Conservation (phyloP, 2,888 invertebrate species). For the Parochlus steinenii region DNA sequence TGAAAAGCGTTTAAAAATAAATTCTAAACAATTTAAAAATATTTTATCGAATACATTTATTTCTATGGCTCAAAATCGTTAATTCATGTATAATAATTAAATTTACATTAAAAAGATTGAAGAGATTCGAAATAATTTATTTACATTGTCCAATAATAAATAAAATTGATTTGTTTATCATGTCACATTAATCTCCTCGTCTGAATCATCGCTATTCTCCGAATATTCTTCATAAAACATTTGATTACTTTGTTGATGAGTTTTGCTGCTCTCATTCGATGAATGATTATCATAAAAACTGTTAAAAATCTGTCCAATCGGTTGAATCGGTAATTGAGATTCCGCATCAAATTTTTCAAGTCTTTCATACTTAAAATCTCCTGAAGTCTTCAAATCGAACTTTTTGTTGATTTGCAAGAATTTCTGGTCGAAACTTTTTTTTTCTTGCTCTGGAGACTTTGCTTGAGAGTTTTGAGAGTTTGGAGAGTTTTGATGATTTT, state of each 20-base stretch:
- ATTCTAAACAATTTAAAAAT: too few species aligned
- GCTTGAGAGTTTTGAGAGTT: neutral
- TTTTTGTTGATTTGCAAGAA: slow-evolving; percentile 14
- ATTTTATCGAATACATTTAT: slow-evolving; percentile 1
- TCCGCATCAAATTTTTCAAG: slow-evolving; percentile 12
- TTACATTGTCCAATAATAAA: slow-evolving; percentile 3
- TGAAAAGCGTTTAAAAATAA: too few species aligned
- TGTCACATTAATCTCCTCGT: slow-evolving; percentile 78
- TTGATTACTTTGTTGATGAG: slow-evolving; percentile 5
- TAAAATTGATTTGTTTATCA: slow-evolving; percentile 33
- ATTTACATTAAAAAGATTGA: neutral
- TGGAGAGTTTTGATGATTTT: slow-evolving; percentile 10
- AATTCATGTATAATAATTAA: slow-evolving; percentile 1
- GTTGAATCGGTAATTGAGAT: slow-evolving; percentile 14
- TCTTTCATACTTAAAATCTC: slow-evolving; percentile 15
- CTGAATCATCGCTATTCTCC: slow-evolving; percentile 62
- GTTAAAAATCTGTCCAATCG: slow-evolving; percentile 21
- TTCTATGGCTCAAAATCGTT: neutral
- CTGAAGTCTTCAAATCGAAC: slow-evolving; percentile 16
- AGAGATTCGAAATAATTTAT: neutral
- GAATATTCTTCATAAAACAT: slow-evolving; percentile 32
- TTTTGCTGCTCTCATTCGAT: slow-evolving; percentile 8
- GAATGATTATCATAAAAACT: slow-evolving; percentile 12
- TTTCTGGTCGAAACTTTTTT: slow-evolving; percentile 21
- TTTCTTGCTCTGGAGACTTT: slow-evolving; percentile 21